Conservation (phyloP, 2,888 invertebrate genomes). For the Pomacea canaliculata region DNA sequence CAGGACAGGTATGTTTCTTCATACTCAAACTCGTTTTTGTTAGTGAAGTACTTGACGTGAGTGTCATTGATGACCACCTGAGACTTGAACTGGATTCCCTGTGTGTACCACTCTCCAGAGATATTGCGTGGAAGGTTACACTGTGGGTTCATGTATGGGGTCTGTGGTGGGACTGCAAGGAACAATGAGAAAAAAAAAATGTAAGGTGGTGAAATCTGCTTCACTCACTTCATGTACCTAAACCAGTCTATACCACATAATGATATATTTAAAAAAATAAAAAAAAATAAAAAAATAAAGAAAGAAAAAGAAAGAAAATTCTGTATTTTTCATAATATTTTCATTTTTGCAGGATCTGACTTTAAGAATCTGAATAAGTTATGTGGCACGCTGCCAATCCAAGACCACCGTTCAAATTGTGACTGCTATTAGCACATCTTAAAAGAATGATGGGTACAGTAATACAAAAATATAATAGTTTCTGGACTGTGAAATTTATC, state of each 20-base stretch:
- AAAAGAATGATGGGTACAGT: too few relatives aligned
- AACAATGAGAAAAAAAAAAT: constrained; percentile 6
- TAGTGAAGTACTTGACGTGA: constrained; percentile 94
- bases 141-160: constrained; percentile 76
- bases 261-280: background rate
- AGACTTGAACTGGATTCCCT: constrained; percentile 91
- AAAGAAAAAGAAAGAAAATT: too few relatives aligned
- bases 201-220: background rate
- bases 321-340: too few relatives aligned
- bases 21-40: constrained; percentile 84
- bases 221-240: background rate
- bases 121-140: constrained; percentile 95
- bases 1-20: constrained; percentile 91
- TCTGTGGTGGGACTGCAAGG: constrained; percentile 55
- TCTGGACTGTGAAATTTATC: too few relatives aligned
- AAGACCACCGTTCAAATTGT: too few relatives aligned
- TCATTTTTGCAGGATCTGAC: too few relatives aligned
- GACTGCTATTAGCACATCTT: too few relatives aligned
- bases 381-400: too few relatives aligned
- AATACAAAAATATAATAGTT: too few relatives aligned
- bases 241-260: background rate
- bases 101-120: constrained; percentile 95
- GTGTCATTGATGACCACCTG: constrained; percentile 89
- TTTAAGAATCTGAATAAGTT: too few relatives aligned
- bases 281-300: background rate